Percentiles rank a stretch among this genome's conserved stretches.
Conservation (phyloP, 2,888 invertebrate species). For the Pachymerium ferrugineum region DNA sequence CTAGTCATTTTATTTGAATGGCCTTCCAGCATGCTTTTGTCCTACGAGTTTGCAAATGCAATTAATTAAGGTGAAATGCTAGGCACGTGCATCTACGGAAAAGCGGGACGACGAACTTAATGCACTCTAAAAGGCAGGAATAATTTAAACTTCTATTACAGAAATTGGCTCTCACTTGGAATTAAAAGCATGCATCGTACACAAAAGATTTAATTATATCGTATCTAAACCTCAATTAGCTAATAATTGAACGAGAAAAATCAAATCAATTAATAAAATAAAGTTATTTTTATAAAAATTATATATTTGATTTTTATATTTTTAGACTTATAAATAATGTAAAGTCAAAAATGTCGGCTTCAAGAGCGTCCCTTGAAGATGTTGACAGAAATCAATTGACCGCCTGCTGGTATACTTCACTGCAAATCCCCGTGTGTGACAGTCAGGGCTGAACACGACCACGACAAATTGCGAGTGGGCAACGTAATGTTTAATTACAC, state of each 20-base stretch:
- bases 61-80: slow-evolving; percentile 20
- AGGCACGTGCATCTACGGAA: neutral
- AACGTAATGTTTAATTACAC: neutral
- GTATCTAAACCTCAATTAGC: neutral
- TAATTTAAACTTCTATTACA: neutral
- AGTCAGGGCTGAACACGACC: neutral
- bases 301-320: no score
- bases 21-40: slow-evolving; percentile 1
- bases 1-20: neutral
- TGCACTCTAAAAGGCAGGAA: neutral
- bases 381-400: slow-evolving; percentile 13
- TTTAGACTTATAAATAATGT: neutral
- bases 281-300: no score
- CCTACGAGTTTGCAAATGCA: neutral
- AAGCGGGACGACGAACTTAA: neutral
- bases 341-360: neutral
- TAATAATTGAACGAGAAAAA: no score
- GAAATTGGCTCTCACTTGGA: neutral
- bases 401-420: slow-evolving; percentile 11
- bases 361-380: neutral
- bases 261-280: no score
- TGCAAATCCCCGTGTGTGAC: neutral
- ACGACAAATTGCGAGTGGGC: slow-evolving; percentile 1
- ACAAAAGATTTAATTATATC: neutral
- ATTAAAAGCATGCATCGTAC: neutral